Percentiles rank a stretch among this genome's conserved stretches.
Conservation (phyloP, 2,888 invertebrate species). For the Standfussiana lucernea region DNA sequence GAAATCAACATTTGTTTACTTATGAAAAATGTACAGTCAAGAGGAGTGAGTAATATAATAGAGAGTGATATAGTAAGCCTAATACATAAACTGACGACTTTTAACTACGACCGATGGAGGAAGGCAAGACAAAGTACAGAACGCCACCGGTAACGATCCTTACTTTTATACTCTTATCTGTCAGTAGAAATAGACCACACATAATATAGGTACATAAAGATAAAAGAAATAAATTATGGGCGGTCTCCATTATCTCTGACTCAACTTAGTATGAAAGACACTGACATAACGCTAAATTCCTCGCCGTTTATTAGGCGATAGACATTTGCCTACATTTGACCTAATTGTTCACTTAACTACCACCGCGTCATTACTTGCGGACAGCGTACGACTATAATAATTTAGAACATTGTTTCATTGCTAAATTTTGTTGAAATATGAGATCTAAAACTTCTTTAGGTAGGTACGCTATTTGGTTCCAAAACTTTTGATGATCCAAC, state of each 20-base stretch:
- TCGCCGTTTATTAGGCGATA: slow-evolving; percentile 61
- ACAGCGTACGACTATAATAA: slow-evolving; percentile 62
- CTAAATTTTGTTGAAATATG: slow-evolving; percentile 48
- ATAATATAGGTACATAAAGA: neutral
- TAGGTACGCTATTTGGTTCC: neutral
- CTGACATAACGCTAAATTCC: slow-evolving; percentile 52
- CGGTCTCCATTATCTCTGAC: slow-evolving; percentile 38
- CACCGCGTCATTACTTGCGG: slow-evolving; percentile 67
- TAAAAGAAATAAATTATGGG: slow-evolving; percentile 17
- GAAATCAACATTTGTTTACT: neutral
- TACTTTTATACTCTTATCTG: neutral
- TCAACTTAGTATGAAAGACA: slow-evolving; percentile 39
- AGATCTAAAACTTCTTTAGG: slow-evolving; percentile 5
- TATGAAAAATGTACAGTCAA: neutral
- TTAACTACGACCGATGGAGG: neutral
- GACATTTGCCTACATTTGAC: slow-evolving; percentile 67
- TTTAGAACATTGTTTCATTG: slow-evolving; percentile 61
- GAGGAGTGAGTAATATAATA: too few relatives aligned
- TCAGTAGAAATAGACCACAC: slow-evolving; percentile 1
- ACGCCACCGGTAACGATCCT: neutral
- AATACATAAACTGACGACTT: neutral
- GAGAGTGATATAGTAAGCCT: neutral
- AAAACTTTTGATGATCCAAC: too few relatives aligned
- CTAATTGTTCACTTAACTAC: slow-evolving; percentile 69
- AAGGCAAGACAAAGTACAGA: neutral